Evolutionary conservation across 2,113 vertebrate species (phyloP).

Genomic region (Gnathonemus longibarbis): DNA sequence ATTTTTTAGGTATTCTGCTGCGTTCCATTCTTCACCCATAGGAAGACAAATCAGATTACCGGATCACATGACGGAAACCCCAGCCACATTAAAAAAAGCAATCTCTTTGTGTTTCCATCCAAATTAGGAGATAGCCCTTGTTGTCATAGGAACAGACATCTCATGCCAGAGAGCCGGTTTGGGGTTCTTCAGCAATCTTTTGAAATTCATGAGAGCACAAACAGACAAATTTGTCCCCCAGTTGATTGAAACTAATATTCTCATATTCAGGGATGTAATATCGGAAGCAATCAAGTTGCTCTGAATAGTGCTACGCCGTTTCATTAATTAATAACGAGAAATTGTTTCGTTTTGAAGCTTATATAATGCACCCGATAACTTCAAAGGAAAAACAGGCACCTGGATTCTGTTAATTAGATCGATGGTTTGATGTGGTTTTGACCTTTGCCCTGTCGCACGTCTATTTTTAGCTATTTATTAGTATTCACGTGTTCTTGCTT

Average conservation of each 20-base stretch:
- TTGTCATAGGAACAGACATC: conserved; percentile 28
- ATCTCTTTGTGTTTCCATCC: conserved; percentile 14
- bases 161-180: neutral
- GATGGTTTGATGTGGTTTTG: neutral
- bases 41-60: conserved; percentile 1
- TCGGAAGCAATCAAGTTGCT: neutral
- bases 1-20: neutral
- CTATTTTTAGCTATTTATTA: neutral
- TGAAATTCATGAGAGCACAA: neutral
- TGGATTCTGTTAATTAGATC: neutral
- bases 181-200: neutral
- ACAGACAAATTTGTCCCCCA: neutral
- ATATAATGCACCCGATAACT: neutral
- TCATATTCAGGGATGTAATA: neutral
- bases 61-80: neutral
- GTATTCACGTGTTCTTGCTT: neutral
- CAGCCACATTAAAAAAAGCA: neutral
- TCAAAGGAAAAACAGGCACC: neutral
- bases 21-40: neutral
- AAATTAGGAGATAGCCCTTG: conserved; percentile 20
- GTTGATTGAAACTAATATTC: conserved; percentile 10
- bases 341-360: neutral
- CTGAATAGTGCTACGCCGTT: neutral
- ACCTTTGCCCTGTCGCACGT: neutral
- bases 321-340: neutral